Base-by-base conservation (phyloP, 2,888 invertebrate species). In the Scaptomyza cyrtandrae region DNA sequence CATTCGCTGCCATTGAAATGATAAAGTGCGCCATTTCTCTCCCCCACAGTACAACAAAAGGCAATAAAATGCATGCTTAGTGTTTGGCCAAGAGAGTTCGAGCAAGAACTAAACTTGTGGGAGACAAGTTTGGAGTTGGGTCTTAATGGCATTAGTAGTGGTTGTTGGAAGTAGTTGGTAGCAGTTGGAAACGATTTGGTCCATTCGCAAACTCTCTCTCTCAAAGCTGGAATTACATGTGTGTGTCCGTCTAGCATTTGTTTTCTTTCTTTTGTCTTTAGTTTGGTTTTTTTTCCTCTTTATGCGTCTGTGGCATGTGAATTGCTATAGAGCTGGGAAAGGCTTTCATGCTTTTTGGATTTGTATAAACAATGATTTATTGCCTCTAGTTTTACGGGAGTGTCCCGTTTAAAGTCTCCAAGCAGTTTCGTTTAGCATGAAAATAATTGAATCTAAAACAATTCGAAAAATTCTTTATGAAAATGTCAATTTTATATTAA, bases 51-150 rank as follows among this genome's bases (percentile, higher is more conserved):
- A 58, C 64, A 78, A 80, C 78, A 78, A 87, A 87, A 85, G 78
- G 89, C 86, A 89, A 87, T 87, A 89, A 86, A 86, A 85, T 85
- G 89, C 89, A 86, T 78, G 89, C 86, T 85, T 81, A 75, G 85
- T 76, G 60, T 68, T 70, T 71, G 63, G 33, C 50, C 27, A 39
- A 37, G 48, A 14, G 19, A 16, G 31, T n/a, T 10, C 48, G 11
- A 16, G 13, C 6, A 19, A 37, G 35, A 39, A 39, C 14, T 39
- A 39, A 9, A 16, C 3, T 41, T 41, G 55, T 33, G 27, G 10
- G 14, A 10, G 19, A 11, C 19, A 14, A 0, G 11, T 0, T 6
- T 1, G 7, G 3, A n/a, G 7, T 35, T 29, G 33, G 39, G 52
- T 55, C 66, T 77, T 85, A 82, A 82, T 78, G 86, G 83, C 72